A percentile compares a stretch with the other conserved stretches of the same genome.
Evolutionary conservation across 2,797 vertebrate genomes (phyloP).

Genomic region (Gymnothorax javanicus): DNA sequence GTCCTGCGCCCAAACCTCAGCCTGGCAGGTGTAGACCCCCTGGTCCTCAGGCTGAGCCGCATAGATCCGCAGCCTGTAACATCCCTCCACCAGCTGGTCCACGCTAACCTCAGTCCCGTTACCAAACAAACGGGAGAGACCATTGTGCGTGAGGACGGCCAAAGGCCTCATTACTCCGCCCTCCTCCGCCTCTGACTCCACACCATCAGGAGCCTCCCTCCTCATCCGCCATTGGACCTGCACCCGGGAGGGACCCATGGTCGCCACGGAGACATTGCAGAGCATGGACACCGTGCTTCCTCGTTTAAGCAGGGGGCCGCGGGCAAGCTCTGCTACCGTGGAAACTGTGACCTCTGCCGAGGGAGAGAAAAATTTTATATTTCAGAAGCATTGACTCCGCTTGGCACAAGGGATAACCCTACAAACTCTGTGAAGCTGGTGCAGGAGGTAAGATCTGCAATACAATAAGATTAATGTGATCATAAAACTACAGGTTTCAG

Average conservation of each 20-base stretch:
- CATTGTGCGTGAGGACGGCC: conserved; percentile 73
- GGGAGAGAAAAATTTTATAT: not conserved
- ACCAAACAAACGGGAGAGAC: conserved; percentile 68
- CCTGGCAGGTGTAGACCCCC: conserved; percentile 79
- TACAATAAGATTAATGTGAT: no score
- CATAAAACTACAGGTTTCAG: no score
- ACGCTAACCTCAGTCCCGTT: conserved; percentile 76
- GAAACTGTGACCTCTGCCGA: conserved; percentile 73
- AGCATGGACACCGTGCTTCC: conserved; percentile 79
- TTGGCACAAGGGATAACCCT: no score
- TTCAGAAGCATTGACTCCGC: no score
- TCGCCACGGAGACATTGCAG: conserved; percentile 79
- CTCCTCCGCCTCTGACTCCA: not conserved
- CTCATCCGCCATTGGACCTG: conserved; percentile 80
- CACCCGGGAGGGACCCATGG: conserved; percentile 67
- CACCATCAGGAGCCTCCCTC: not conserved
- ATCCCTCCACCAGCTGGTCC: conserved; percentile 68
- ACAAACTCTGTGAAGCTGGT: no score
- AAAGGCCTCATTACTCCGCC: conserved; percentile 52
- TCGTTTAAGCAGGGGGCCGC: conserved; percentile 72
- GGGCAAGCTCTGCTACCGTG: conserved; percentile 66
- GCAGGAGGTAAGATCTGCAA: no score
- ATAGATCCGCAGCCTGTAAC: conserved; percentile 83
- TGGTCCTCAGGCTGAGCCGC: conserved; percentile 71
- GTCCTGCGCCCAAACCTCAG: conserved; percentile 81